A percentile compares a stretch with the other conserved stretches of the same genome.
These are phyloP conservation scores for Myotis brandtii DNA, from an alignment of 2,113 vertebrate genomes.

Conservation along the genomic window DNA sequence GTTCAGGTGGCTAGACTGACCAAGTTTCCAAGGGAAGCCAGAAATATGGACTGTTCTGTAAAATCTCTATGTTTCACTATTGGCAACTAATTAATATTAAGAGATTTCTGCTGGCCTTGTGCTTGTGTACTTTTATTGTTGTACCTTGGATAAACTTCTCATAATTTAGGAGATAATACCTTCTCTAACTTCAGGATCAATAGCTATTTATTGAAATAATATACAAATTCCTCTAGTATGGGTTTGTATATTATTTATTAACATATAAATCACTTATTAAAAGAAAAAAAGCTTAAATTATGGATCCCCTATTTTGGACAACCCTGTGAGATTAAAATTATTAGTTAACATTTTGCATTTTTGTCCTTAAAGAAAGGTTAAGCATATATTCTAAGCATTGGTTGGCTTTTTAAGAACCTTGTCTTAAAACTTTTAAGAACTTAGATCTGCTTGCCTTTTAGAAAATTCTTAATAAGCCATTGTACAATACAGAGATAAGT, in stretches of 20 bases:
- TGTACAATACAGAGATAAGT: neutral
- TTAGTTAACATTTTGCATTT: conserved; percentile 7
- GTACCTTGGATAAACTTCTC: neutral
- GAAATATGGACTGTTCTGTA: neutral
- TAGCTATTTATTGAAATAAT: neutral
- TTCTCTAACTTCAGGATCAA: neutral
- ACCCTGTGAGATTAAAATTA: neutral
- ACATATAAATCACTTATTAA: neutral
- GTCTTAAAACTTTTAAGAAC: conserved; percentile 39
- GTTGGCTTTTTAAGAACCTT: conserved; percentile 27
- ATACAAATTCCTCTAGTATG: neutral
- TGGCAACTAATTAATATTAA: neutral
- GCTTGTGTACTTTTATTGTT: neutral
- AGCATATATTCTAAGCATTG: neutral
- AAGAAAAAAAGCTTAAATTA: neutral
- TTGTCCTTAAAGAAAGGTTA: conserved; percentile 49
- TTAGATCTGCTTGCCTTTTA: neutral
- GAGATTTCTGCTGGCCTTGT: neutral
- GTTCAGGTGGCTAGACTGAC: neutral
- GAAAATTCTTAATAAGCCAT: neutral
- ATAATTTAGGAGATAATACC: neutral
- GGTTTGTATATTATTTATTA: neutral
- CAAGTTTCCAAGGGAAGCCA: neutral
- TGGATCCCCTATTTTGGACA: neutral
- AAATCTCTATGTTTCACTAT: neutral